Base-by-base conservation (phyloP, 2,888 invertebrate species). In the Drosophila mercatorum region DNA sequence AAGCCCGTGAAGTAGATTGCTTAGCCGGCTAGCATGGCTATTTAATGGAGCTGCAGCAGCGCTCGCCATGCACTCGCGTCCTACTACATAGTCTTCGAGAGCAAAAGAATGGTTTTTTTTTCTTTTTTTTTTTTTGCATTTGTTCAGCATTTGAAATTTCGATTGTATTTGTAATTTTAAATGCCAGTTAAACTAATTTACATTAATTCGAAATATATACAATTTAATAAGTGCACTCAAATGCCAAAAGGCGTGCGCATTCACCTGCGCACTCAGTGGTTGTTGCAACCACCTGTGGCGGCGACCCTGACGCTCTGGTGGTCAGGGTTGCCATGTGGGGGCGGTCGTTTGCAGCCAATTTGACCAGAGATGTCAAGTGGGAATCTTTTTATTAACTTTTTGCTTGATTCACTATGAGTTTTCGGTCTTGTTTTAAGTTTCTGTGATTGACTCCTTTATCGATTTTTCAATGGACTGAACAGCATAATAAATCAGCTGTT, bases 1-100 rank as follows among this genome's bases (percentile, higher is more conserved):
- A 98, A 97, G 94, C 96, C 97, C 74, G 95, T 98, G 64, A 98
- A 98, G 93, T 98, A 95, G 95, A 78, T 46, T 69, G 31, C 40
- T 14, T 22, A n/a, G 46, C 56, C 17, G 59, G 44, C 34, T 17
- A 34, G 62, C 55, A 51, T 82, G 68, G 49, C 58, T 41, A 26
- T 41, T 17, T 41, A n/a, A 28, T 14, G 60, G 62, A 70, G 69
- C 63, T 44, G 58, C 55, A 65, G 58, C 63, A 43, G 36, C 58
- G 36, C 51, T 28, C 40, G 56, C 52, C 60, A 60, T 64, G 65
- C 59, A 58, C 46, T 64, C 71, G 65, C 34, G 34, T 36, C 51
- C 51, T 61, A 57, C 59, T 55, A 66, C 59, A 49, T 67, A 71
- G 78, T 74, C 75, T 78, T 76, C 80, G 87, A 83, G 89, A 88